Percentiles rank a stretch among this genome's conserved stretches.
phyloP scores from a whole-genome alignment of 2,113 vertebrate genomes.

The Tragulus kanchil region DNA sequence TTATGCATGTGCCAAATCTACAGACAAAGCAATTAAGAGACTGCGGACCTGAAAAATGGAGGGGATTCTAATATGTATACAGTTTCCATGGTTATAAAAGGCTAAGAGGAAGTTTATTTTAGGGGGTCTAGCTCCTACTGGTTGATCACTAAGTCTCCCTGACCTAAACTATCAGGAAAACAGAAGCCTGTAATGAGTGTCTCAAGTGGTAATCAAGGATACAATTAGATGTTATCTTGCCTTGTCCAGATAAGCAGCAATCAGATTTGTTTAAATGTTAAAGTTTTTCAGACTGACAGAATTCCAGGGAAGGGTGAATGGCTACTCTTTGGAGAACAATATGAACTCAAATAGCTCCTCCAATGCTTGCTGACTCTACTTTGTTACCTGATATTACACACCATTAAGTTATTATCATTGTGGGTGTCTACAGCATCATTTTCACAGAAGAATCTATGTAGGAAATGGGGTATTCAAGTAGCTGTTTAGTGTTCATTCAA shows the following conservation, averaged over 20 bases:
- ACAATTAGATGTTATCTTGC: not conserved
- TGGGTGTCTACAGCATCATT: not conserved
- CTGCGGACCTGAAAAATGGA: slow-evolving; percentile 64
- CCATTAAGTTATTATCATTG: not conserved
- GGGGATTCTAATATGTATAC: not conserved
- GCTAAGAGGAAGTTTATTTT: not conserved
- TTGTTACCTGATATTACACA: not conserved
- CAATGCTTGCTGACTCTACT: not conserved
- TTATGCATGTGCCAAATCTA: slow-evolving; percentile 66
- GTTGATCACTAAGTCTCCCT: not conserved
- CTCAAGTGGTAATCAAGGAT: not conserved
- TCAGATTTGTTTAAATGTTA: not conserved
- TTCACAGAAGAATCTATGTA: not conserved
- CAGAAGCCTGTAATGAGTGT: not conserved
- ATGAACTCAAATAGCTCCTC: not conserved
- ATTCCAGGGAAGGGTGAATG: not conserved
- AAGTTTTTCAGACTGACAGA: not conserved
- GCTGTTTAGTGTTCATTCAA: not conserved
- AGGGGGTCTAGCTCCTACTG: not conserved
- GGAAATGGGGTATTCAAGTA: not conserved
- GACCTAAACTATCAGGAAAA: not conserved
- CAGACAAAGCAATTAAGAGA: slow-evolving; percentile 74
- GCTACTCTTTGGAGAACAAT: not conserved
- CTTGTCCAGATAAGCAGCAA: not conserved
- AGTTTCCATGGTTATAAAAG: slow-evolving; percentile 13